Percentiles rank a stretch among this genome's conserved stretches.
Evolutionary conservation across 2,888 invertebrate genomes (phyloP).

Genomic region (Tipula vernalis): DNA sequence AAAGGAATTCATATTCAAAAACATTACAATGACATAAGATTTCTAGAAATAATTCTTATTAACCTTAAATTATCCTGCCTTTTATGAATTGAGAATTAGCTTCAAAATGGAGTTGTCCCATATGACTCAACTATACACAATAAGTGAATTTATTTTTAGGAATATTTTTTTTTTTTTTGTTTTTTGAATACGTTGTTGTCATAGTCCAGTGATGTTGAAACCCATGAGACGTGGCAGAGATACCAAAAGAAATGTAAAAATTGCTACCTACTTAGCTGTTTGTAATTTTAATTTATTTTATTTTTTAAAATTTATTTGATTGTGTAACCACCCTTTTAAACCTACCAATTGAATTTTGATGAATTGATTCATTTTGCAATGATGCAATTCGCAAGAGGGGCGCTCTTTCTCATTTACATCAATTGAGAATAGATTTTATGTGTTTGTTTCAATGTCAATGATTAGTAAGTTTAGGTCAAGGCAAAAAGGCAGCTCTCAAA

Average conservation of each 20-base stretch:
- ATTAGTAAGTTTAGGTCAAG: background rate
- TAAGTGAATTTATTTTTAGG: background rate
- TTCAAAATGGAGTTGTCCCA: background rate
- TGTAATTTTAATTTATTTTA: background rate
- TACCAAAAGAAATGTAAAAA: background rate
- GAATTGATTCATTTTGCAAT: background rate
- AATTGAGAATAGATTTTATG: background rate
- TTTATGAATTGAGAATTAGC: background rate
- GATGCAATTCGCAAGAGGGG: background rate
- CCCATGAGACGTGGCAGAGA: background rate
- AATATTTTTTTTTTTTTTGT: background rate
- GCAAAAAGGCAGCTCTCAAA: background rate
- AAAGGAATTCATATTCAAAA: background rate
- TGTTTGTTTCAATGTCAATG: background rate
- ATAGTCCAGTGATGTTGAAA: background rate
- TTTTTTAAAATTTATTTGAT: background rate
- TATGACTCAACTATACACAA: background rate
- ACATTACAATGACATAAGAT: background rate
- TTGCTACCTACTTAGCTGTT: background rate
- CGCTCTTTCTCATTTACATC: background rate
- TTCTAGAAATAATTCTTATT: background rate
- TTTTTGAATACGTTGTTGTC: background rate
- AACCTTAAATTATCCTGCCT: background rate
- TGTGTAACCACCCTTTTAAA: background rate
- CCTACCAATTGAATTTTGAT: background rate